A percentile compares a stretch with the other conserved stretches of the same genome.
Evolutionary conservation across 2,888 invertebrate species (phyloP).

Genomic region (Brachyopa scutellaris): DNA sequence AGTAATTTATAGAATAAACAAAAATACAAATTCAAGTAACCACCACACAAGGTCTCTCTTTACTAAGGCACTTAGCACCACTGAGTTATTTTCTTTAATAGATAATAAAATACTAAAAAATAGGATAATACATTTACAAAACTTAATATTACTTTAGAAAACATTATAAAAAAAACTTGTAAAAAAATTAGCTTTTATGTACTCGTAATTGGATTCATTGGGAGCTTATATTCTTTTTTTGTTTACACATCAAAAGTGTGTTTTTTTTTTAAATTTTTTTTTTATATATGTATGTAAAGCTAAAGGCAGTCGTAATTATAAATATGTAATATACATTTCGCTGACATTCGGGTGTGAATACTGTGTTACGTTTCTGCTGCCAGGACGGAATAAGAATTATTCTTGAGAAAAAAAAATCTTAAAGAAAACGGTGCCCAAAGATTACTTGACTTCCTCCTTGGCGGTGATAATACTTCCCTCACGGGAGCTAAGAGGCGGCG

Average conservation of each 20-base stretch:
- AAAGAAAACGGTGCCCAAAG: constrained; percentile 5
- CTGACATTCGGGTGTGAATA: constrained; percentile 55
- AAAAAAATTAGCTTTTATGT: constrained; percentile 57
- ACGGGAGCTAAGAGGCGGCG: constrained; percentile 75
- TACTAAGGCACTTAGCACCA: constrained; percentile 65
- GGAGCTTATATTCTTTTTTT: constrained; percentile 32
- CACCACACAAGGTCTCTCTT: constrained; percentile 38
- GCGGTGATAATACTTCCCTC: constrained; percentile 53
- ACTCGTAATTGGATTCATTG: constrained; percentile 59
- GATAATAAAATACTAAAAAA: constrained; percentile 49
- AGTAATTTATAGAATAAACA: constrained; percentile 18
- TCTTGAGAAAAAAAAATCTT: constrained; percentile 43
- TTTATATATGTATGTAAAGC: constrained; percentile 49
- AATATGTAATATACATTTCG: constrained; percentile 61
- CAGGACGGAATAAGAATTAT: constrained; percentile 68
- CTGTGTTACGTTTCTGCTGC: constrained; percentile 64
- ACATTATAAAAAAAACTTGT: constrained; percentile 31
- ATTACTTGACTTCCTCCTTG: constrained; percentile 76
- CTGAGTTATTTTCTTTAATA: constrained; percentile 50
- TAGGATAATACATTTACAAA: constrained; percentile 67
- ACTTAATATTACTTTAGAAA: constrained; percentile 22
- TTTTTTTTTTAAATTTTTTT: constrained; percentile 5
- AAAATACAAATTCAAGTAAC: too few relatives aligned
- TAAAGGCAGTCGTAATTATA: constrained; percentile 65
- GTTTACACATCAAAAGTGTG: constrained; percentile 24